Evolutionary conservation across 2,888 invertebrate species (phyloP), one percentile per base, ranked within the genome.

Genomic region (Scelioninae gen. 1): DNA sequence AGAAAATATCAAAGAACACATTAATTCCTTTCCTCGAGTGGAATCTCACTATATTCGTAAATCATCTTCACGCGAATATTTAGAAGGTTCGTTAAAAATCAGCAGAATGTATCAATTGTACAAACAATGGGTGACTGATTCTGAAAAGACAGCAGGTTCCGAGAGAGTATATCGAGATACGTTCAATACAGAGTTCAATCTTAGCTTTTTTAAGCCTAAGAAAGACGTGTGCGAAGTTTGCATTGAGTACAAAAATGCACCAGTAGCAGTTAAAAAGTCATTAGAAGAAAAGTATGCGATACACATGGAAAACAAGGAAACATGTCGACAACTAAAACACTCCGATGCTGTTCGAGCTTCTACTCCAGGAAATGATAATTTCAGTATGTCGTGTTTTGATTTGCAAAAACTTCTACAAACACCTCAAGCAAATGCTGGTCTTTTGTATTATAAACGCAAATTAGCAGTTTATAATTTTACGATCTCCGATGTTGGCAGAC

Each of bases 161-260:
- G 49, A 51, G 43, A 72, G 72, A 38, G 43, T 53, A 13, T 79
- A 74, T 51, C 58, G 72, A 29, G 79, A 63, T 29, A 58, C 40
- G 10, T 71, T 78, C 34, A 71, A 53, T 34, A 63, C 55, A 0
- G 31, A 56, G 11, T 72, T 66, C 15, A 72, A 79, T 38, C 51
- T 72, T 9, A 55, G 72, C n/a, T 74, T 66, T 60, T 74, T 65
- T 16, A 40, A 29, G 8, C 66, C 72, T 10, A 78, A 74, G 45
- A 74, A 79, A 72, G 66, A 79, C 49, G 40, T 51, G 40, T 79
- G 66, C 11, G 79, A 74, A 10, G 10, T 51, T 15, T 62, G 72
- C 31, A 38, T 62, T 43, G 60, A 71, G 16, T 51, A 51, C 40
- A 51, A 13, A 15, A 15, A 72, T 66, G 47, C 45, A 49, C 47